Percentiles rank a stretch among this genome's conserved stretches.
Evolutionary conservation across 2,888 invertebrate genomes (phyloP).

Genomic region (Thysanoteuthis rhombus): DNA sequence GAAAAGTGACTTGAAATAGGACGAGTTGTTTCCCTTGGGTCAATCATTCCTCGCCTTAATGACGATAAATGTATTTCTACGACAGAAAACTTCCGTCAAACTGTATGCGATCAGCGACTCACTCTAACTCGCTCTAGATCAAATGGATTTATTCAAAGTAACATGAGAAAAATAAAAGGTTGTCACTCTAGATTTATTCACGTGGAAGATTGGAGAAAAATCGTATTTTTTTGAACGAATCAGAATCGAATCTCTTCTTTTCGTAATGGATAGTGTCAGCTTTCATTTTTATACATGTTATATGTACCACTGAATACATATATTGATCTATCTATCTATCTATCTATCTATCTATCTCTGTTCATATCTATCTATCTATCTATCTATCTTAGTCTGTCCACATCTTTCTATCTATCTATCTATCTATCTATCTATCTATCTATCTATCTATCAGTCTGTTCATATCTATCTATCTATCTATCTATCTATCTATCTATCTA

Average conservation of each 20-base stretch:
- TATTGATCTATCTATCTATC: no score
- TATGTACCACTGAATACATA: no score
- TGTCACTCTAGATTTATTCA: not conserved
- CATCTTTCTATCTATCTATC: no score
- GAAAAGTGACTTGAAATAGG: not conserved
- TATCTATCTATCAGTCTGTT: no score
- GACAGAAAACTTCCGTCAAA: not conserved
- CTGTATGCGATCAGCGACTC: no score
- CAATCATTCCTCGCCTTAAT: not conserved
- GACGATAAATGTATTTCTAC: not conserved
- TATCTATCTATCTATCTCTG: no score
- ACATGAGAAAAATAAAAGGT: not conserved
- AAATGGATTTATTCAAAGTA: not conserved
- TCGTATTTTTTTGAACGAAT: not conserved
- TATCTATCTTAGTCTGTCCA: no score
- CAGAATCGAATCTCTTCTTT: not conserved
- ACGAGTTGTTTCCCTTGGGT: not conserved
- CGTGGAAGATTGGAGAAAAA: not conserved
- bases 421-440: no score
- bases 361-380: no score
- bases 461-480: no score
- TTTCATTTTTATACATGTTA: not conserved
- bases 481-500: no score
- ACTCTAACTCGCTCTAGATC: not conserved
- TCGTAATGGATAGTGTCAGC: not conserved